phyloP scores from a whole-genome alignment of 2,888 invertebrate genomes.

The Clivina fossor region DNA sequence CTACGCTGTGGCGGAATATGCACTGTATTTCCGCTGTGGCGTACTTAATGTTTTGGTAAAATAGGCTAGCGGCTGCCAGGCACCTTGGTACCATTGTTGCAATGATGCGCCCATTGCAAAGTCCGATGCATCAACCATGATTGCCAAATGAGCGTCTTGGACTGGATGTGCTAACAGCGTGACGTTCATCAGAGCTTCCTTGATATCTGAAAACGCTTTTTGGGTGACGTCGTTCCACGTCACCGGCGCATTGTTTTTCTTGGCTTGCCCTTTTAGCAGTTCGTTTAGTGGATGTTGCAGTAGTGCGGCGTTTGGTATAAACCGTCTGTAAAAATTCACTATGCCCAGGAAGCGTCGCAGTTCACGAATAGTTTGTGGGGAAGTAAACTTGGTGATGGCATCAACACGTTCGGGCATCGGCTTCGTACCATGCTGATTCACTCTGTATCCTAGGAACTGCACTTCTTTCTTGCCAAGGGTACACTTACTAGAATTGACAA shows the following conservation, averaged over 20 bases:
- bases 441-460: conserved; percentile 37
- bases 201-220: conserved; percentile 43
- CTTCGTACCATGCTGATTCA: conserved; percentile 34
- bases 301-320: conserved; percentile 29
- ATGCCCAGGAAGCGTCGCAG: conserved; percentile 35
- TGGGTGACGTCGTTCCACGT: conserved; percentile 35
- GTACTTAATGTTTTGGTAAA: conserved; percentile 45
- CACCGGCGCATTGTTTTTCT: conserved; percentile 35
- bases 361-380: conserved; percentile 30
- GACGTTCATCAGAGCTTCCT: conserved; percentile 42
- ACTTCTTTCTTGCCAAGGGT: conserved; percentile 35
- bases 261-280: too few relatives aligned
- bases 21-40: conserved; percentile 43
- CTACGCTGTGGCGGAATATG: too few relatives aligned
- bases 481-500: conserved; percentile 39
- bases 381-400: conserved; percentile 33
- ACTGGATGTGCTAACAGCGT: conserved; percentile 42
- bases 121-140: conserved; percentile 47
- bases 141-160: not conserved
- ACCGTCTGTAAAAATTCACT: conserved; percentile 35
- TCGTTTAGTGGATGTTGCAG: conserved; percentile 27
- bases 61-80: conserved; percentile 47
- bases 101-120: conserved; percentile 46
- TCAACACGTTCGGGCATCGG: conserved; percentile 37
- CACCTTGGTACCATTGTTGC: conserved; percentile 42